These are phyloP conservation scores for Rhizomys pruinosus DNA, from an alignment of 2,113 vertebrate genomes.

Conservation along the genomic window DNA sequence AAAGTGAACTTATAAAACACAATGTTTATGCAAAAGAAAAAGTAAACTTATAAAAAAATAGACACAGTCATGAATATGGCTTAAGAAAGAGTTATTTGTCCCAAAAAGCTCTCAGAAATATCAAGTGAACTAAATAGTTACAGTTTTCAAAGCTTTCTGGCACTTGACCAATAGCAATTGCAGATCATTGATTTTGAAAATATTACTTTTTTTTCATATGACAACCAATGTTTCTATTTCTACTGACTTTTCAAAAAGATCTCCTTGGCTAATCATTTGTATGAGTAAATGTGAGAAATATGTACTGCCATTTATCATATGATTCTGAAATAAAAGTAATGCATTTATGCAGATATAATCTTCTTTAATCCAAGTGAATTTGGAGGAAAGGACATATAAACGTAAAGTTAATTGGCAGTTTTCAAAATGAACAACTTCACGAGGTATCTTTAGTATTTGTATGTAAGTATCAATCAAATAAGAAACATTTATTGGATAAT, in stretches of 20 bases:
- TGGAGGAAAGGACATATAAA: neutral
- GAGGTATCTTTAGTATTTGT: neutral
- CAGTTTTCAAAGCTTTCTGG: neutral
- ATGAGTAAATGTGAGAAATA: neutral
- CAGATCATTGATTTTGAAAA: slow-evolving; percentile 6
- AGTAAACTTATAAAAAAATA: slow-evolving; percentile 19
- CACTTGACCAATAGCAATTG: neutral
- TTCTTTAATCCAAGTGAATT: neutral
- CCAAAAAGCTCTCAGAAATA: neutral
- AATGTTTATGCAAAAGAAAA: slow-evolving; percentile 64
- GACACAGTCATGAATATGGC: neutral
- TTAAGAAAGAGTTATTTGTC: neutral
- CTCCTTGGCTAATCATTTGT: neutral
- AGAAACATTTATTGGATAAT: neutral
- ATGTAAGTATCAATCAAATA: neutral
- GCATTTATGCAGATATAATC: neutral
- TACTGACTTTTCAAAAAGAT: neutral
- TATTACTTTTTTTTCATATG: neutral
- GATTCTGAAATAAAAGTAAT: neutral
- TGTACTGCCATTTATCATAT: neutral
- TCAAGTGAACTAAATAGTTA: neutral
- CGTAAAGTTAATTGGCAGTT: neutral
- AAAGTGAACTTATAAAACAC: slow-evolving; percentile 4
- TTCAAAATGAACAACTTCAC: neutral
- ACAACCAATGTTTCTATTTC: neutral